Conservation (phyloP, 2,797 vertebrate genomes). For the Trichosurus vulpecula region DNA sequence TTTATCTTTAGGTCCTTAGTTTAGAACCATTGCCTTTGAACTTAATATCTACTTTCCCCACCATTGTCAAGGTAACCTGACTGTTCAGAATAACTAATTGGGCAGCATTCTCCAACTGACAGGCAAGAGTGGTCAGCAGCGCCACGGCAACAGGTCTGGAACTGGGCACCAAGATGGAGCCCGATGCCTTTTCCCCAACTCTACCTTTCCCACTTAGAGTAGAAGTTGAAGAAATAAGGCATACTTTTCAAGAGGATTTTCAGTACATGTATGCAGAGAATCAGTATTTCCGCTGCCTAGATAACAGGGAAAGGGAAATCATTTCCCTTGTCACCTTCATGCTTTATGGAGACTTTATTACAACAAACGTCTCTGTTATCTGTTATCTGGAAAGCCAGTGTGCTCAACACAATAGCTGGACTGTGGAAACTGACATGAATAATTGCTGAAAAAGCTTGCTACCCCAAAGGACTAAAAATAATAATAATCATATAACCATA, state of each 20-base stretch:
- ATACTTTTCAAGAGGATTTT: constrained; percentile 62
- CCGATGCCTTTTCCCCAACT: background rate
- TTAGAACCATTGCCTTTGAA: constrained; percentile 41
- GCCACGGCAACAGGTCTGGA: constrained; percentile 59
- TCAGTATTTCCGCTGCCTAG: background rate
- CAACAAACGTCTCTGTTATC: background rate
- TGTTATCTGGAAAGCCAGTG: background rate
- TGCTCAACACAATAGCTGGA: background rate
- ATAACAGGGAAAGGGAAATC: constrained; percentile 37
- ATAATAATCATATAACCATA: too few relatives aligned
- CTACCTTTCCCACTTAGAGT: constrained; percentile 43
- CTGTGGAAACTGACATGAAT: background rate
- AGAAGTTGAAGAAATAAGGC: constrained; percentile 14
- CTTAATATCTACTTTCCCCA: constrained; percentile 54
- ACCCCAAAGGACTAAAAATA: background rate
- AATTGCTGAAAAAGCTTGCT: background rate
- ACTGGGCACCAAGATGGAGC: constrained; percentile 57
- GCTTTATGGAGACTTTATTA: constrained; percentile 39
- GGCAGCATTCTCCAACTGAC: constrained; percentile 62
- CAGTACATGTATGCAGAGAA: background rate
- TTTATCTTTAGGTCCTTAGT: background rate
- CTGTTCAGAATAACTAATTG: constrained; percentile 44
- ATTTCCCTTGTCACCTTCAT: background rate
- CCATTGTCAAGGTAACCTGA: constrained; percentile 70
- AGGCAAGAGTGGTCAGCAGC: constrained; percentile 65